Conservation (phyloP, 2,888 invertebrate genomes). For the Chymomyza procnemis region DNA sequence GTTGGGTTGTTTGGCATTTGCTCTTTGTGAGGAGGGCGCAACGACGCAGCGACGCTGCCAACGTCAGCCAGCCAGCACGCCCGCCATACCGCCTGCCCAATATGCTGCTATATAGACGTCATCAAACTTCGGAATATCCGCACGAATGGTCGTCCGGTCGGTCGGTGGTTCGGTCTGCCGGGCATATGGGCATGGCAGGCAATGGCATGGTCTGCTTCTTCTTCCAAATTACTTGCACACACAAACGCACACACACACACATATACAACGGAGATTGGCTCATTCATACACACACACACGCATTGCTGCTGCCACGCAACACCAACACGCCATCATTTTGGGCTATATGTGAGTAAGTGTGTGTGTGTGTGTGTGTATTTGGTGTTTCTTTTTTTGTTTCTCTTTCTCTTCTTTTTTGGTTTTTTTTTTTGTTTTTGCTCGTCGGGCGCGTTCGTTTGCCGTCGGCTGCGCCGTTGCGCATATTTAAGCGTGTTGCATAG, state of each 20-base stretch:
- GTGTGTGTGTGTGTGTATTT: not conserved
- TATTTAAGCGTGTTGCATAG: constrained; percentile 74
- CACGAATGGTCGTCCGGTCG: not conserved
- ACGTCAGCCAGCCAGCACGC: not conserved
- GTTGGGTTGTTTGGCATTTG: not conserved
- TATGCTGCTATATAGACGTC: not conserved
- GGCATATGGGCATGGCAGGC: not conserved
- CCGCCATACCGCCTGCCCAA: not conserved
- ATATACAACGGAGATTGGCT: constrained; percentile 44
- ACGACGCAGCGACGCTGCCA: not conserved
- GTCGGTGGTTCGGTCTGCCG: not conserved
- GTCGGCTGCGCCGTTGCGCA: constrained; percentile 70
- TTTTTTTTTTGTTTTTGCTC: not conserved
- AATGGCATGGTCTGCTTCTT: not conserved
- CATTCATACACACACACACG: constrained; percentile 29
- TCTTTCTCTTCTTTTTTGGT: not conserved
- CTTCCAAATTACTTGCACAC: not conserved
- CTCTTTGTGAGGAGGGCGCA: not conserved
- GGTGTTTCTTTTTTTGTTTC: not conserved
- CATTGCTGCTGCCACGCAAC: not conserved
- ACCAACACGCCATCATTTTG: not conserved
- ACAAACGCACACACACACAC: not conserved
- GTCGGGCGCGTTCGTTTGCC: constrained; percentile 52
- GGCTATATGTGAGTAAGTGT: not conserved
- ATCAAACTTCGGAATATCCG: not conserved